Base-by-base conservation (phyloP, 1,140 invertebrate genomes). In the Littorina saxatilis region DNA sequence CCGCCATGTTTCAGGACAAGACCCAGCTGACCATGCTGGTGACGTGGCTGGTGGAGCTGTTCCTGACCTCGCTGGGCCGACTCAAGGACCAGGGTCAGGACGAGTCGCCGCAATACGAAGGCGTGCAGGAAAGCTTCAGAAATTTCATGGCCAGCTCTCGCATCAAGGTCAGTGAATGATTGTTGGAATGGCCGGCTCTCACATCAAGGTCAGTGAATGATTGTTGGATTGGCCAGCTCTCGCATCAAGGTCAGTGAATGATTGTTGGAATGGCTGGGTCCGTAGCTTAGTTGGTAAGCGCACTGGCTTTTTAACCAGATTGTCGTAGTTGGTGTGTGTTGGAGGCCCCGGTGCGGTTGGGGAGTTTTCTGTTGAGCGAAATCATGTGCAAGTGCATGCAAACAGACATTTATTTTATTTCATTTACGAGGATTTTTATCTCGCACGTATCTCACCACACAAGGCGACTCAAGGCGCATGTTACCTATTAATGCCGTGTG, bases 31-130 rank as follows among this genome's bases (percentile, higher is more conserved):
- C 97, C 0, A 97, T 98, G 94, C 94, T 99, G 39, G 96, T 98
- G 0, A 94, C 98, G 50, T 99, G 98, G 98, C 94, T 99, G 68
- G 95, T 98, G 9, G 98, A 99, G 91, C 92, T 99, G 32, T 98
- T 96, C 92, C 93, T 99, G 83, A 97, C 96, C 85, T 95, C 98
- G 92, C 94, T 99, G 87, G 96, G 96, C 73, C 88, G 94, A 40
- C 91, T 97, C 74, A 91, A 89, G 58, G 83, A 93, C 95, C 85
- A 94, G 52, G 94, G 94, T 0, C 91, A 94, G 27, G 94, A 94
- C 74, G 93, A 94, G 82, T 84, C 88, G 84, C 81, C 92, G 85
- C 92, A 94, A 76, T 96, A 96, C 88, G 92, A 93, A 4, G 93
- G 94, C 50, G 91, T 97, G n/a, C 96, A 97, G 90, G 95, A 95